These are phyloP conservation scores for Rhopilema esculentum DNA, from an alignment of 30 jellyfish, hydroid and myxozoan genomes.

Conservation along the genomic window DNA sequence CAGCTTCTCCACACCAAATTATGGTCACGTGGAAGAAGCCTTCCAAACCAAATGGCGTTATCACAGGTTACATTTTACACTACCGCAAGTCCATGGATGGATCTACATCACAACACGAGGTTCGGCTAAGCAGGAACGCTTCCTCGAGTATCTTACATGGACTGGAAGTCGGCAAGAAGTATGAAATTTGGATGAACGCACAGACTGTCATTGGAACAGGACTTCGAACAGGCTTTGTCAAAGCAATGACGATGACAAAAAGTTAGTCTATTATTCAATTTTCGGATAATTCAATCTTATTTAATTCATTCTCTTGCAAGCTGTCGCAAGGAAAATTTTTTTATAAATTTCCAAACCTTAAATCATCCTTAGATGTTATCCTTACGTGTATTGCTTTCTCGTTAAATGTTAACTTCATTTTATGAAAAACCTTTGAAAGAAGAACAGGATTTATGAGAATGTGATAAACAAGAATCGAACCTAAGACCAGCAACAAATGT, in stretches of 20 bases:
- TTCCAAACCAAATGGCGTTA: conserved; percentile 79
- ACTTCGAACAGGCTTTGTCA: conserved; percentile 58
- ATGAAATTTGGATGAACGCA: conserved; percentile 91
- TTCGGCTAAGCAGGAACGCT: conserved; percentile 43
- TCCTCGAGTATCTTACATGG: conserved; percentile 69
- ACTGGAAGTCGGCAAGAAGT: conserved; percentile 76
- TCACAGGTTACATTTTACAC: conserved; percentile 76
- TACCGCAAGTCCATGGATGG: conserved; percentile 73
- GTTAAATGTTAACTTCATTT: background rate
- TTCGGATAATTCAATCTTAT: background rate
- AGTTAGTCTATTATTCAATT: conserved; percentile 7
- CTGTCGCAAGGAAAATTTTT: too few relatives aligned
- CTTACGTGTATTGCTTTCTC: background rate
- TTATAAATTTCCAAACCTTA: too few relatives aligned
- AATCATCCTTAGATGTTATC: too few relatives aligned
- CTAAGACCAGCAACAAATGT: too few relatives aligned
- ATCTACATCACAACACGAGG: conserved; percentile 61
- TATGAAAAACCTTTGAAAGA: too few relatives aligned
- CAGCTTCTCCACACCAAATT: conserved; percentile 90
- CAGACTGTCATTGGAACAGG: conserved; percentile 85
- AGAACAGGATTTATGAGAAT: too few relatives aligned
- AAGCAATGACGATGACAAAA: conserved; percentile 72
- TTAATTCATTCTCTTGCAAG: too few relatives aligned
- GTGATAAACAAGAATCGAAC: too few relatives aligned
- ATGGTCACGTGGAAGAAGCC: conserved; percentile 93